These are phyloP conservation scores for Euproctis similis DNA, from an alignment of 2,888 invertebrate species.

Conservation along the genomic window DNA sequence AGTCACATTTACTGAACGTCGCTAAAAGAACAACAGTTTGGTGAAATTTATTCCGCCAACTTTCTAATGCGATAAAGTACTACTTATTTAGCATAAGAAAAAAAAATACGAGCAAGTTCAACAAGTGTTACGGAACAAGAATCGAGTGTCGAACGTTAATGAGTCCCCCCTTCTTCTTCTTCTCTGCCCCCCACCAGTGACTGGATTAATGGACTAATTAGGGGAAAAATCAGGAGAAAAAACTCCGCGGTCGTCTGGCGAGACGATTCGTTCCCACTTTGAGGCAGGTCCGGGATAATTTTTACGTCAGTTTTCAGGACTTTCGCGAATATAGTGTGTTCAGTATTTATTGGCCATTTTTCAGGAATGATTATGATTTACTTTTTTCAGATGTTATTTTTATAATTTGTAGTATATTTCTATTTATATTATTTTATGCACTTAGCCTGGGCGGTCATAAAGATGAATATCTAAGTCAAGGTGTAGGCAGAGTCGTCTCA, in stretches of 20 bases:
- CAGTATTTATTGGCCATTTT: slow-evolving; percentile 32
- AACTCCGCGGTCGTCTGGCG: slow-evolving; percentile 28
- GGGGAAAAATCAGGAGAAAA: slow-evolving; percentile 48
- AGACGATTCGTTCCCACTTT: slow-evolving; percentile 51
- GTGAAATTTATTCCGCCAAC: slow-evolving; percentile 6
- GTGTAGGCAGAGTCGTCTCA: too few relatives aligned
- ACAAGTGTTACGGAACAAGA: slow-evolving; percentile 26
- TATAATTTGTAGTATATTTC: too few relatives aligned
- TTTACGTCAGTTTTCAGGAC: slow-evolving; percentile 72
- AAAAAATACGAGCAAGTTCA: slow-evolving; percentile 16
- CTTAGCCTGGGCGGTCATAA: too few relatives aligned
- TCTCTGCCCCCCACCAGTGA: too few relatives aligned
- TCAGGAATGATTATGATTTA: too few relatives aligned
- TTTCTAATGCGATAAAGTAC: slow-evolving; percentile 11
- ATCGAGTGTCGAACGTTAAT: slow-evolving; percentile 28
- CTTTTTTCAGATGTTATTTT: too few relatives aligned
- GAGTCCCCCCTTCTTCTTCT: slow-evolving; percentile 23
- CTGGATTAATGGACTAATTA: slow-evolving; percentile 69
- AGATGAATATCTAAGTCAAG: too few relatives aligned
- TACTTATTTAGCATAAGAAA: slow-evolving; percentile 26
- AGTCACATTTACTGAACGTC: too few relatives aligned
- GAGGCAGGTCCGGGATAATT: slow-evolving; percentile 69
- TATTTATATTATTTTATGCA: too few relatives aligned
- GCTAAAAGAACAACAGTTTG: too few relatives aligned
- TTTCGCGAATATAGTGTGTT: slow-evolving; percentile 39